Evolutionary conservation across 2,797 vertebrate species (phyloP).

Genomic region (Lacerta bilineata): DNA sequence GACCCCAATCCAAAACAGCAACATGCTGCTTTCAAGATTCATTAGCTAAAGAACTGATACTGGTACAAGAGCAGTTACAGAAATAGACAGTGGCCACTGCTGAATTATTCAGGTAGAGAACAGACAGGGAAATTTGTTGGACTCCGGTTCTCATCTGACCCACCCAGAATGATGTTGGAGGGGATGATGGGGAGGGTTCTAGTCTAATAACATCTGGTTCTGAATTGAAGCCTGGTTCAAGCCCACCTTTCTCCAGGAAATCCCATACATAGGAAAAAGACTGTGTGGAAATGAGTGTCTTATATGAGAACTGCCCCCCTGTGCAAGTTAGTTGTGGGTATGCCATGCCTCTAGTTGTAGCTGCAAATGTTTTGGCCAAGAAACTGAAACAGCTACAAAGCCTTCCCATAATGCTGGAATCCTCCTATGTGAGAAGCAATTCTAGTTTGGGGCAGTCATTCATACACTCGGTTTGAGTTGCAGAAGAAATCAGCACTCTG

Average conservation of each 20-base stretch:
- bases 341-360: background rate
- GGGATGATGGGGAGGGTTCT: background rate
- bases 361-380: background rate
- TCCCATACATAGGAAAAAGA: background rate
- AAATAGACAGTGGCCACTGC: background rate
- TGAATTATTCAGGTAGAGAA: background rate
- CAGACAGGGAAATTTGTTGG: no score
- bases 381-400: background rate
- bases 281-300: background rate
- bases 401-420: background rate
- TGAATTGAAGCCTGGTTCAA: background rate
- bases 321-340: background rate
- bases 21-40: background rate
- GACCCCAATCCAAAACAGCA: background rate
- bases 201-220: background rate
- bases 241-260: background rate
- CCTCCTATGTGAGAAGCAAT: background rate
- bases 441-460: background rate
- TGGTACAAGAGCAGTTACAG: background rate
- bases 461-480: background rate
- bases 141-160: no score
- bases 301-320: background rate
- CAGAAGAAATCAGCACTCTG: background rate
- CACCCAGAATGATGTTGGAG: no score
- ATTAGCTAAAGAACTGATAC: background rate